Conservation (phyloP, 2,888 invertebrate species). For the Phasia obesa region DNA sequence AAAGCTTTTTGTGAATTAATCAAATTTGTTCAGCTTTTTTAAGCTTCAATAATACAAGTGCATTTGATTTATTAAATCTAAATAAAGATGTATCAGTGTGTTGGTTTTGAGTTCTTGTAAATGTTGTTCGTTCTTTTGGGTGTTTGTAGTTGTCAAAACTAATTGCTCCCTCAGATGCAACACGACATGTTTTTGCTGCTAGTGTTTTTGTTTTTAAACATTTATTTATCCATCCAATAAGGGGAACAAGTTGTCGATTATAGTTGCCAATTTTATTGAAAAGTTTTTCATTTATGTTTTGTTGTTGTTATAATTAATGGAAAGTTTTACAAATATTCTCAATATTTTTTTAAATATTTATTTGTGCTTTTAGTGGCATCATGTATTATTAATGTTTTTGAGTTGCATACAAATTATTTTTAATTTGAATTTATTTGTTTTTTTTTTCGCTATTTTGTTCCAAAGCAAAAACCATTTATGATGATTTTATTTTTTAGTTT, state of each 20-base stretch:
- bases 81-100: background rate
- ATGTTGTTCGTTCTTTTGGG: slow-evolving; percentile 29
- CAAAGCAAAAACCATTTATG: slow-evolving; percentile 36
- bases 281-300: background rate
- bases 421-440: slow-evolving; percentile 54
- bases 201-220: slow-evolving; percentile 45
- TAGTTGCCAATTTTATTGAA: slow-evolving; percentile 55
- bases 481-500: slow-evolving; percentile 13
- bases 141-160: slow-evolving; percentile 67
- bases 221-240: slow-evolving; percentile 21
- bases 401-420: slow-evolving; percentile 62
- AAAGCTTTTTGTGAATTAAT: too few species aligned
- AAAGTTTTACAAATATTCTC: slow-evolving; percentile 58
- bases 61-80: background rate
- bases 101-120: background rate
- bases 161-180: slow-evolving; percentile 63
- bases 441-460: slow-evolving; percentile 5
- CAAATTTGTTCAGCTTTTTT: too few species aligned
- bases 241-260: slow-evolving; percentile 62
- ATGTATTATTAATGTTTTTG: slow-evolving; percentile 63
- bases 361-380: slow-evolving; percentile 49
- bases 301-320: slow-evolving; percentile 61
- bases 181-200: slow-evolving; percentile 40
- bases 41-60: too few species aligned
- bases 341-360: slow-evolving; percentile 11